Evolutionary conservation across 2,888 invertebrate species (phyloP).

Genomic region (Sinopyrophorus schimmeli): DNA sequence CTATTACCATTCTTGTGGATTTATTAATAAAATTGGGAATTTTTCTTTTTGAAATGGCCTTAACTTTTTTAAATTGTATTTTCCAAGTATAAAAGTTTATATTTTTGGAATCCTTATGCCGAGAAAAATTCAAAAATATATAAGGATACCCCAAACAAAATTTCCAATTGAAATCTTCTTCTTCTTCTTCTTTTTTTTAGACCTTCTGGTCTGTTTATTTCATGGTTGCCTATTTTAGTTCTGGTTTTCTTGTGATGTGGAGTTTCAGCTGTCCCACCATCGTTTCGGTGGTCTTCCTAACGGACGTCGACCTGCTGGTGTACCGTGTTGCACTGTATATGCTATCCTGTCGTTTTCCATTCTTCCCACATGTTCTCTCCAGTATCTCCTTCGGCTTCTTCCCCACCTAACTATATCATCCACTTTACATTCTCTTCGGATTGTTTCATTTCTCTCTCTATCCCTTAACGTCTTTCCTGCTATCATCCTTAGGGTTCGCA

Average conservation of each 20-base stretch:
- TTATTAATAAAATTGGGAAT: too few relatives aligned
- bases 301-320: background rate
- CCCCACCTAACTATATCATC: too few relatives aligned
- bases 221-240: background rate
- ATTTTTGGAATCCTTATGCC: too few relatives aligned
- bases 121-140: too few relatives aligned
- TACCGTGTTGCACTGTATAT: background rate
- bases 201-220: constrained; percentile 4
- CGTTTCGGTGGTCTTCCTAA: constrained; percentile 1
- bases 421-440: too few relatives aligned
- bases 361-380: constrained; percentile 2
- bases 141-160: too few relatives aligned
- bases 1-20: too few relatives aligned
- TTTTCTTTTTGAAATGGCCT: too few relatives aligned
- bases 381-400: background rate
- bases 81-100: too few relatives aligned
- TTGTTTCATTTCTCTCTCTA: constrained; percentile 3
- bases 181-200: constrained; percentile 2
- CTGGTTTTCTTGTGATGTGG: constrained; percentile 1
- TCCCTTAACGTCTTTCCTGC: background rate
- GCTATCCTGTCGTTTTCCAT: constrained; percentile 5
- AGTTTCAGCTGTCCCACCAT: background rate
- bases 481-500: background rate
- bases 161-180: constrained; percentile 1
- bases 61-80: too few relatives aligned